These are phyloP conservation scores for Limnephilus rhombicus DNA, from an alignment of 2,888 invertebrate species.

Conservation along the genomic window DNA sequence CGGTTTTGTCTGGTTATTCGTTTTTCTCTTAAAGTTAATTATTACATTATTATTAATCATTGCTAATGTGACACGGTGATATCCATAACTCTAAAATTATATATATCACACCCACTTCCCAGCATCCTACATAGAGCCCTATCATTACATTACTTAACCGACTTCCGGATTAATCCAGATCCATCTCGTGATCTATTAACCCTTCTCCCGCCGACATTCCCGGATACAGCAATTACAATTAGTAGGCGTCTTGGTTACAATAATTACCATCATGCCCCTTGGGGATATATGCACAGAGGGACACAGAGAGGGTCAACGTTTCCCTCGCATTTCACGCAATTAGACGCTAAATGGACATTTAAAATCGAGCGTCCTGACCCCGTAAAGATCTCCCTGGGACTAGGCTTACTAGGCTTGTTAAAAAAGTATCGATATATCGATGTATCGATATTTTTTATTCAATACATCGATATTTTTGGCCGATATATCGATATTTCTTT, in stretches of 20 bases:
- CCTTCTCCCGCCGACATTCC: neutral
- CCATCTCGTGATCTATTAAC: neutral
- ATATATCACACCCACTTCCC: neutral
- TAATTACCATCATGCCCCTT: neutral
- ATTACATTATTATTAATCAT: no score
- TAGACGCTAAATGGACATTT: neutral
- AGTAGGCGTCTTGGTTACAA: constrained; percentile 11
- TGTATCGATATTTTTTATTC: no score
- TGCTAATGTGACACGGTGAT: neutral
- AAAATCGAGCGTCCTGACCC: constrained; percentile 7
- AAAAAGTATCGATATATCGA: no score
- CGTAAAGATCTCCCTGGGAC: neutral
- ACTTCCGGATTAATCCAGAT: neutral
- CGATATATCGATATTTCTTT: no score
- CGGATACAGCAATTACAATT: neutral
- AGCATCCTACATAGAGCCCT: neutral
- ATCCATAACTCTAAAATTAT: neutral
- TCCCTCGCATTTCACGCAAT: constrained; percentile 1
- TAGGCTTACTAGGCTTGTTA: no score
- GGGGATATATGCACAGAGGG: neutral
- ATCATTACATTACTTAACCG: neutral
- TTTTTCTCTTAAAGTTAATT: no score
- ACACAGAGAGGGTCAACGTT: constrained; percentile 10
- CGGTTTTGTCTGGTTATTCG: no score
- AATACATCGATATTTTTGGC: no score